Evolutionary conservation across 2,113 vertebrate species (phyloP), one percentile per base, ranked within the genome.

Genomic region (Malaclemys terrapin): DNA sequence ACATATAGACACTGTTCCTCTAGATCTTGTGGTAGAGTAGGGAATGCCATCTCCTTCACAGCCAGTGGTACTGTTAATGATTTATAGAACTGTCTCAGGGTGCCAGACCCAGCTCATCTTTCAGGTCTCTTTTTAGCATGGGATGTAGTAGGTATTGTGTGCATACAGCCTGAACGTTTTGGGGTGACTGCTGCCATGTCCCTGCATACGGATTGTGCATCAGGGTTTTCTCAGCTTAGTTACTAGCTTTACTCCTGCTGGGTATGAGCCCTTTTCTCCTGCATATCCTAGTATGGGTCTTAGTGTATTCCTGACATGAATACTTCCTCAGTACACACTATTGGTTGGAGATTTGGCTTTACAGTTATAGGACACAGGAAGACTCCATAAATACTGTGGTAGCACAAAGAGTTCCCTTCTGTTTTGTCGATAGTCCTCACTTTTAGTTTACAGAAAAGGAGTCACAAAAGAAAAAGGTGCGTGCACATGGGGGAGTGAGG

Each of bases 281-380:
- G 29, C 47, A 3, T 38, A 38, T 59, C 86, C 92, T 82, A 47
- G 42, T 10, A 47, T 47, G 42, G 4, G 42, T 27, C 11, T 78
- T 27, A 9, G 12, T 47, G 45, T 27, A 47, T 78, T 78, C 45
- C 42, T 78, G 45, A 47, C 24, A 47, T 47, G 25, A 78, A 29
- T 78, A 78, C 24, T 47, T 47, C 42, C 72, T 80, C 45, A 6
- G 85, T 3, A 12, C 42, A 14, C 2, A 0, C 0, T 76, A 16
- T 62, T 80, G 31, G 59, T 79, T 82, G 75, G 94, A 95, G 81
- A 85, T 84, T 72, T 78, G 86, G 84, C 83, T 87, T 88, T 87
- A 49, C 50, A 87, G 65, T 54, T 72, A 89, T 53, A 91, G 13
- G 83, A 89, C 22, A 53, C 0, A 1, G 59, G 56, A 54, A 95